These are phyloP conservation scores for Scrobipalpa atriplicella DNA, from an alignment of 2,888 invertebrate genomes.

Conservation along the genomic window DNA sequence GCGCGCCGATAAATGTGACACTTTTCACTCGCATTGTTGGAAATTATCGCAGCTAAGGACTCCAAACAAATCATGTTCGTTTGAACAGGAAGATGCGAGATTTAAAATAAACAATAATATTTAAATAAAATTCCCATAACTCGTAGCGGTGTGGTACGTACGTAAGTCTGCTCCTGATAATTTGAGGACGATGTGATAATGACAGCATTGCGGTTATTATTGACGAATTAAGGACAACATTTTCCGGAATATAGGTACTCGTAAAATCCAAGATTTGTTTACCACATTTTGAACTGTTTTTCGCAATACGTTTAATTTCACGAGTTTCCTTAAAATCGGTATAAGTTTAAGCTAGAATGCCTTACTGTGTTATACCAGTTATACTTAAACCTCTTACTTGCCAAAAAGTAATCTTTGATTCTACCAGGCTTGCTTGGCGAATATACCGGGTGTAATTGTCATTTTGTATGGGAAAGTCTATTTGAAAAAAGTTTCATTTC, in stretches of 20 bases:
- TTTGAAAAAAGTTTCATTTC: no score
- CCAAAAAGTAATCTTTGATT: no score
- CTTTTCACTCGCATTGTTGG: constrained; percentile 49
- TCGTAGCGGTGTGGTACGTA: not conserved
- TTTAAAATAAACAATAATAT: not conserved
- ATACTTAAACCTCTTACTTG: no score
- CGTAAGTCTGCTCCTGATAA: not conserved
- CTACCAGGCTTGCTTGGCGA: no score
- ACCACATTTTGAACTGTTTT: not conserved
- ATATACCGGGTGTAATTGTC: no score
- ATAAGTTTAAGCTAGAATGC: no score
- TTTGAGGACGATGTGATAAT: not conserved
- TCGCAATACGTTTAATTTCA: no score
- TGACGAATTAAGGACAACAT: not conserved
- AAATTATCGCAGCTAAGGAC: constrained; percentile 14
- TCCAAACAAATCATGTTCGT: not conserved
- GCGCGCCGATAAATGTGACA: constrained; percentile 63
- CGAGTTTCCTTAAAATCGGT: no score
- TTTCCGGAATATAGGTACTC: not conserved
- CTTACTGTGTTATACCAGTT: no score
- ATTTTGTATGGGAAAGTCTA: no score
- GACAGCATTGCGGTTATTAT: not conserved
- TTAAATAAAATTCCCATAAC: not conserved
- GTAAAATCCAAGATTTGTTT: not conserved
- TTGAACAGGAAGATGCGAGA: not conserved